These are phyloP conservation scores for Crypturellus tataupa DNA, from an alignment of 2,797 vertebrate genomes.

Conservation along the genomic window DNA sequence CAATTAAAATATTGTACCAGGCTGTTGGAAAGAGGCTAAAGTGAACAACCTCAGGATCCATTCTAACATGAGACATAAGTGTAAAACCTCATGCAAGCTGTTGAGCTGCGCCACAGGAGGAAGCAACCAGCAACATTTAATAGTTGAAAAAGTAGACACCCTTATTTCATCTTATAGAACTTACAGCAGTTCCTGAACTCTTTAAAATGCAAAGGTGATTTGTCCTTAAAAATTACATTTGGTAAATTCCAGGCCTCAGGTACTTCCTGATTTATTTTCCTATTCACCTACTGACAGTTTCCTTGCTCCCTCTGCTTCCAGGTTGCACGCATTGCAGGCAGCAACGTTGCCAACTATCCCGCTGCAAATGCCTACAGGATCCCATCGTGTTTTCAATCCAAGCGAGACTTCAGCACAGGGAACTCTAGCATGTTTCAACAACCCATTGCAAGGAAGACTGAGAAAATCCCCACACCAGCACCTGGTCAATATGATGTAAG, in stretches of 20 bases:
- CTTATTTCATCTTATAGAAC: background rate
- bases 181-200: background rate
- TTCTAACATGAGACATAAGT: background rate
- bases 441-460: conserved; percentile 74
- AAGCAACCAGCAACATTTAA: background rate
- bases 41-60: background rate
- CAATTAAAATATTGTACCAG: background rate
- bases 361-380: conserved; percentile 83
- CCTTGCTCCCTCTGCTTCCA: conserved; percentile 46
- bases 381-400: conserved; percentile 75
- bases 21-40: background rate
- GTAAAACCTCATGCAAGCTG: background rate
- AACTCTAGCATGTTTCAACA: conserved; percentile 84
- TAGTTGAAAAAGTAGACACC: background rate
- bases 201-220: background rate
- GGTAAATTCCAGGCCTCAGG: background rate
- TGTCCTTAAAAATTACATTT: background rate
- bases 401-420: conserved; percentile 82
- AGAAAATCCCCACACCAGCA: conserved; percentile 80
- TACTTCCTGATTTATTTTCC: background rate
- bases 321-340: conserved; percentile 51
- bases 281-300: background rate
- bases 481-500: conserved; percentile 87
- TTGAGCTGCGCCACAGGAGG: background rate
- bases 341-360: conserved; percentile 70